Conservation (phyloP, 2,888 invertebrate species). For the Xylophagus ater region DNA sequence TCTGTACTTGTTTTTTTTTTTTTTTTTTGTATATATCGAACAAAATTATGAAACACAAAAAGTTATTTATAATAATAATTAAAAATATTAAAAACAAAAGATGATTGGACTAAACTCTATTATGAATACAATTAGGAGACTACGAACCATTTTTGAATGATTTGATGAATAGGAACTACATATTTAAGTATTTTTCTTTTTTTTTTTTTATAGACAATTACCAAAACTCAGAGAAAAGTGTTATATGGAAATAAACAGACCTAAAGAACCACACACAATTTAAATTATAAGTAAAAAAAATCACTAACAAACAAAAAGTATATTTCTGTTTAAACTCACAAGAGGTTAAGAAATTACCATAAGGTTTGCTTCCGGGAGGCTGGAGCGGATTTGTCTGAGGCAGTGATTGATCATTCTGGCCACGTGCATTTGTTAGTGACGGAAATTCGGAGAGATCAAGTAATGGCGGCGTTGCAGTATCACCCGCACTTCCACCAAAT, state of each 20-base stretch:
- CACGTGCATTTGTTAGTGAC: conserved; percentile 73
- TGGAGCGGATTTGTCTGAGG: conserved; percentile 74
- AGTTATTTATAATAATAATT: conserved; percentile 7
- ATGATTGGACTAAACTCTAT: neutral
- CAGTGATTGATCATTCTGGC: conserved; percentile 64
- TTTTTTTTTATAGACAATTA: neutral
- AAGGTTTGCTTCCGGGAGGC: conserved; percentile 85
- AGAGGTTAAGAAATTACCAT: conserved; percentile 54
- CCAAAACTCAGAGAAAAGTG: neutral
- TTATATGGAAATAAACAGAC: neutral
- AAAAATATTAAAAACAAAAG: conserved; percentile 8
- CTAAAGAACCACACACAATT: conserved; percentile 5
- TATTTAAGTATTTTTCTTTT: neutral
- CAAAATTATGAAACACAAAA: conserved; percentile 12
- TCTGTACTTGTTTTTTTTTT: too few relatives aligned
- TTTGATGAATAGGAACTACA: neutral
- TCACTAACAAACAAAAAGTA: conserved; percentile 20
- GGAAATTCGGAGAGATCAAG: conserved; percentile 89
- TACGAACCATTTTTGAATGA: neutral
- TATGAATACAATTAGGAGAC: neutral
- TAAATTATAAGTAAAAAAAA: conserved; percentile 16
- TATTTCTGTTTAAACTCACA: conserved; percentile 34
- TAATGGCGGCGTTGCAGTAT: conserved; percentile 71
- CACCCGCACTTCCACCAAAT: conserved; percentile 63
- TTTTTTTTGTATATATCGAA: too few relatives aligned